Evolutionary conservation across 2,797 vertebrate genomes (phyloP).

Genomic region (Enteromius radiatus): DNA sequence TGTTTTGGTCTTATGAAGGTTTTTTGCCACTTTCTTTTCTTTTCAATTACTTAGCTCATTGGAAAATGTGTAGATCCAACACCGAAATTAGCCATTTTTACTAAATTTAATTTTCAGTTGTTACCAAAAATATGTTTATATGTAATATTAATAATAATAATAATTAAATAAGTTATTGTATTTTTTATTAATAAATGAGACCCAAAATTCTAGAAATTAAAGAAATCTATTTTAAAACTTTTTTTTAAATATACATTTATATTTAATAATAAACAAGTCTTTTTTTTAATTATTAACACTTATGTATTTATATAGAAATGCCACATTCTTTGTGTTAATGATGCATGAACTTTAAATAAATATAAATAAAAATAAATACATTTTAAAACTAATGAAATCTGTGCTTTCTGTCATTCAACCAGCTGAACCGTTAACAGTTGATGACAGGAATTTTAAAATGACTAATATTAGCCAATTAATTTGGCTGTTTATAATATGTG

Average conservation of each 20-base stretch:
- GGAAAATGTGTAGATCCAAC: background rate
- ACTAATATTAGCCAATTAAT: background rate
- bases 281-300: no score
- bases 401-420: background rate
- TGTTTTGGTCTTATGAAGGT: slow-evolving; percentile 2
- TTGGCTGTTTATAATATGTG: background rate
- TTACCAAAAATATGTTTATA: background rate
- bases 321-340: no score
- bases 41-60: background rate
- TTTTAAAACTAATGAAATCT: background rate
- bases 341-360: no score
- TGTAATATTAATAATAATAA: background rate
- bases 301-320: background rate
- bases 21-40: background rate
- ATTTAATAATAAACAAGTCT: background rate
- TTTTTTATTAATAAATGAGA: background rate
- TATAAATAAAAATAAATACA: background rate
- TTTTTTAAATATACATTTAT: background rate
- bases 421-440: background rate
- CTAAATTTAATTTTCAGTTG: background rate
- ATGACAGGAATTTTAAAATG: background rate
- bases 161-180: no score
- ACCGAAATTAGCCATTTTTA: background rate
- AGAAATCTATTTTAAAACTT: background rate
- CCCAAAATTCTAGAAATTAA: background rate